Conservation (phyloP, 2,888 invertebrate species). For the Eubasilissa splendida region DNA sequence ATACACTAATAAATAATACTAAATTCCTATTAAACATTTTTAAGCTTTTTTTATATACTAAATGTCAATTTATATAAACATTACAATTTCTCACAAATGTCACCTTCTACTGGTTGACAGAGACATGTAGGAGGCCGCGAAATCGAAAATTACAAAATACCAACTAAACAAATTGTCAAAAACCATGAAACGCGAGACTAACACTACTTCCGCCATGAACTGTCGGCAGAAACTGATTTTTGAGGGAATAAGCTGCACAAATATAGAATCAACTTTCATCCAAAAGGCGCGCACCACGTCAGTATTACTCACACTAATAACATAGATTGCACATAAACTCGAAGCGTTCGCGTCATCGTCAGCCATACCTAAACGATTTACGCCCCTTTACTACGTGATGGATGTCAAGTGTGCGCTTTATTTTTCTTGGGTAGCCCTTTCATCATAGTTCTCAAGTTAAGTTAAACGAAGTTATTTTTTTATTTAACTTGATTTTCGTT, state of each 20-base stretch:
- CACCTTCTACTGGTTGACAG: constrained; percentile 18
- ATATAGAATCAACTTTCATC: constrained; percentile 17
- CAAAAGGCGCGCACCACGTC: constrained; percentile 44
- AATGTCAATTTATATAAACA: constrained; percentile 35
- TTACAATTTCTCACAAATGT: constrained; percentile 27
- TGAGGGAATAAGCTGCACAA: neutral
- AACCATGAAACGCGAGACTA: neutral
- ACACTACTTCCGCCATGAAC: neutral
- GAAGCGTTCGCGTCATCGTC: constrained; percentile 26
- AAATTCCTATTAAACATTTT: constrained; percentile 39
- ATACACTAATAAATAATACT: constrained; percentile 42
- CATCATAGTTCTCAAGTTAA: no score
- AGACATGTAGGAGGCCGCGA: neutral
- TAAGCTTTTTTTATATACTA: constrained; percentile 23
- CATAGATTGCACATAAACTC: constrained; percentile 6
- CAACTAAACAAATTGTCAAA: constrained; percentile 24
- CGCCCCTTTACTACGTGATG: constrained; percentile 36
- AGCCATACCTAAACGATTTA: neutral
- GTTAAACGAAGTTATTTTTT: no score
- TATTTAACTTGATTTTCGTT: no score
- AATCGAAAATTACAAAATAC: constrained; percentile 3
- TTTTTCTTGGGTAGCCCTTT: no score
- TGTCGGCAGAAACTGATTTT: constrained; percentile 2
- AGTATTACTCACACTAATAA: constrained; percentile 16
- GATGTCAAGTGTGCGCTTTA: neutral